Evolutionary conservation across 2,113 vertebrate species (phyloP), one percentile per base, ranked within the genome.

Genomic region (Murina feae): DNA sequence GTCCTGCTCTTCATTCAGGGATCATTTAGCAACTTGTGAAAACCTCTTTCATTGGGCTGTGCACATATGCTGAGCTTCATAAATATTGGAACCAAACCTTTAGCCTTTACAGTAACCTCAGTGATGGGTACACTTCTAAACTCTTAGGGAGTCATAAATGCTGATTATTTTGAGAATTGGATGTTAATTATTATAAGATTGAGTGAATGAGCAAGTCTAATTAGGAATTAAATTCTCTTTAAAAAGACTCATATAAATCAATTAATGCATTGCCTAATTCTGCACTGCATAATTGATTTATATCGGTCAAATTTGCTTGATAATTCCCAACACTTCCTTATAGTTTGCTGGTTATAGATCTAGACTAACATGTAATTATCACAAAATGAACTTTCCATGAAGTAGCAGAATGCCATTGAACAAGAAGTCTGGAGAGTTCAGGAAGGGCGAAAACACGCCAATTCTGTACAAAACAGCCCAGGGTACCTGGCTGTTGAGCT

Each of bases 381-480:
- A 14, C 20, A 89, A 95, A 96, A 85, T 88, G 47, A 89, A 92
- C 83, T 94, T 96, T 97, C 96, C 20, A 86, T 44, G 90, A 94
- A 92, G 71, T 63, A 96, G 30, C 49, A 78, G 78, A 83, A 81
- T 35, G 23, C 35, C 68, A 35, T 83, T 80, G 80, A 51, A 58
- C 75, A 78, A 72, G 60, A 94, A 95, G 35, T 93, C 95, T 95
- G 49, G 71, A 66, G 95, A 91, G 91, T 93, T 95, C 92, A 93
- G 51, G 37, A 93, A 94, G 90, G 97, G 95, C 76, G 91, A 47
- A 97, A 96, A 91, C 30, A 42, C 78, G 76, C 90, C 81, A 90
- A 10, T 71, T 82, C 55, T 95, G 23, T 90, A 37, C 78, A 87
- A 96, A 90, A 53, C 37, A 35, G 76, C 79, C 95, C 25, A 37